phyloP scores from a whole-genome alignment of 2,888 invertebrate genomes.

The Lymantria monacha region DNA sequence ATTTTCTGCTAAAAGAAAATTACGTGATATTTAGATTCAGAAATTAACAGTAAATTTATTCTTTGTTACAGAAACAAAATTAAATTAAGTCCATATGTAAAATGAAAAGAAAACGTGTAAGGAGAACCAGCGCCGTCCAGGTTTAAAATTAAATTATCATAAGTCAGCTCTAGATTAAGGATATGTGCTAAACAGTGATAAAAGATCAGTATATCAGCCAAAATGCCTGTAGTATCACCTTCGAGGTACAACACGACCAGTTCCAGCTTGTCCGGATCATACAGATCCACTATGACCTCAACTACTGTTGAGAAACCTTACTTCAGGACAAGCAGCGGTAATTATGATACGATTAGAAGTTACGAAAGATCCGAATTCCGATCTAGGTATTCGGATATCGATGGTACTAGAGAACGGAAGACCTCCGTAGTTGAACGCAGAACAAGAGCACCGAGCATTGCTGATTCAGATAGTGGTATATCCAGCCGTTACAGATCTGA shows the following conservation, averaged over 20 bases:
- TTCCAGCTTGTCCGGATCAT: slow-evolving; percentile 75
- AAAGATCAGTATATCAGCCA: slow-evolving; percentile 21
- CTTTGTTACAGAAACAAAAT: slow-evolving; percentile 53
- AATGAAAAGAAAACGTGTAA: slow-evolving; percentile 53
- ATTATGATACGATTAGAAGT: slow-evolving; percentile 63
- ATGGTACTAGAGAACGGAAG: slow-evolving; percentile 70
- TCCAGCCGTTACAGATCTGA: slow-evolving; percentile 64
- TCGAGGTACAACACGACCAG: slow-evolving; percentile 72
- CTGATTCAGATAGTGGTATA: slow-evolving; percentile 73
- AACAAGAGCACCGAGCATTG: slow-evolving; percentile 69
- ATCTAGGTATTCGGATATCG: slow-evolving; percentile 63
- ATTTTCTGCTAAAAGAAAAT: too few relatives aligned
- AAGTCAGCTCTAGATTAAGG: slow-evolving; percentile 23
- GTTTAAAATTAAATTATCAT: slow-evolving; percentile 45
- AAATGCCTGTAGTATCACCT: slow-evolving; percentile 83
- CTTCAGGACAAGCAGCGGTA: slow-evolving; percentile 69
- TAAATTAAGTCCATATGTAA: slow-evolving; percentile 10
- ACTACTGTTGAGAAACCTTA: slow-evolving; percentile 80
- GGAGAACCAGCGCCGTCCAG: slow-evolving; percentile 63
- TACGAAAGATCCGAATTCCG: slow-evolving; percentile 56
- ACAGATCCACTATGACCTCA: slow-evolving; percentile 68
- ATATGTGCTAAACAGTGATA: slow-evolving; percentile 23
- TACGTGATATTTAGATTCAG: too few relatives aligned
- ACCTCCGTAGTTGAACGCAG: slow-evolving; percentile 63
- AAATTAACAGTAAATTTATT: slow-evolving; percentile 1